Evolutionary conservation across 2,888 invertebrate species (phyloP), one percentile per base, ranked within the genome.

Genomic region (Galerucella calmariensis): DNA sequence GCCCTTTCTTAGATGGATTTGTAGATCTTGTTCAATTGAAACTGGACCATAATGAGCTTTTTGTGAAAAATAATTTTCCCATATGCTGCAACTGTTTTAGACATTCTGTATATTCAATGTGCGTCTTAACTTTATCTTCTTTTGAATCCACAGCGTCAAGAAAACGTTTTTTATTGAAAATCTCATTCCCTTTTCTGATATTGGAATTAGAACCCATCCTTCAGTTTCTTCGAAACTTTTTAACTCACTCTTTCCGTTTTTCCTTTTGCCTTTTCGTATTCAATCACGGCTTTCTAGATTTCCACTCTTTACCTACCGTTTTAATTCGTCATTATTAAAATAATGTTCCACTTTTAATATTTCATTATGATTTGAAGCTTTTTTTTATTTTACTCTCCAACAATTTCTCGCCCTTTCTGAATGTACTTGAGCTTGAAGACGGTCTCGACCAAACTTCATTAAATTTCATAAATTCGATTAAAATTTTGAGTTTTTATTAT

Each of bases 321-420:
- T 87, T 87, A 87, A 88, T 87, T 88, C 87, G 88, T 87, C 88
- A 88, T 88, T 88, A 88, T 88, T 87, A 86, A 87, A 87, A 86
- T 87, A 86, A 87, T 86, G 84, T 86, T 86, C 85, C 85, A 87
- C 86, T 87, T 88, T 88, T 88, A 88, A 88, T 88, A 88, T 88
- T 87, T 86, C 87, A 88, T 87, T 87, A 86, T 82, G 82, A 82
- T 83, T 83, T 79, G 81, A 79, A 80, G 80, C 77, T 80, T 81
- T 81, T 81, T 81, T 77, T 74, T 67, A n/a, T 59, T 77, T 69
- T 76, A 73, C 67, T 69, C 76, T 72, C 67, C 72, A 41, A 63
- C 44, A 74, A 78, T 76, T 78, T 75, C 72, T 73, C 67, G 74
- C 51, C 73, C 76, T 73, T 74, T 73, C 67, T 41, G 69, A 65